These are phyloP conservation scores for Cephus pulcher DNA, from an alignment of 2,888 invertebrate species.

Conservation along the genomic window DNA sequence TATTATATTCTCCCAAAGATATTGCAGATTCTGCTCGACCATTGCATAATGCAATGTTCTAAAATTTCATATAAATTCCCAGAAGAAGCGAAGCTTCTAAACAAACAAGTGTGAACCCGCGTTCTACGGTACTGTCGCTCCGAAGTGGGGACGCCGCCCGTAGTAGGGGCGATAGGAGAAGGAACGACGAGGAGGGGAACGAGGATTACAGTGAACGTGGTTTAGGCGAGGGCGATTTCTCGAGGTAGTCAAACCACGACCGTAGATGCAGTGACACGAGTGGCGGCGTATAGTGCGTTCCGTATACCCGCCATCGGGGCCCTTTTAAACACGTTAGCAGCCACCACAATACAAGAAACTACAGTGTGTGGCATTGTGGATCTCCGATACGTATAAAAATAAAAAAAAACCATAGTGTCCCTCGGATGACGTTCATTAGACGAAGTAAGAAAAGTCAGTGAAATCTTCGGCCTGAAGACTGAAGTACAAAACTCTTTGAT, in stretches of 20 bases:
- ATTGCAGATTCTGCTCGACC: neutral
- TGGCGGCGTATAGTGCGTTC: neutral
- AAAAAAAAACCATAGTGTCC: neutral
- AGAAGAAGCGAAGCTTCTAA: neutral
- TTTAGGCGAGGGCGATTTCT: conserved; percentile 50
- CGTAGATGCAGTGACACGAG: conserved; percentile 36
- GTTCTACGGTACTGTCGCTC: neutral
- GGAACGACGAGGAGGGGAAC: conserved; percentile 24
- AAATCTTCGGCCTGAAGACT: neutral
- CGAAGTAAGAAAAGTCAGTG: neutral
- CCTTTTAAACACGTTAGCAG: neutral
- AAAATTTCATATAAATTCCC: neutral
- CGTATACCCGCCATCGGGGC: neutral
- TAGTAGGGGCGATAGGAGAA: neutral
- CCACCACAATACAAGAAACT: neutral
- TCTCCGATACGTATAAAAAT: neutral
- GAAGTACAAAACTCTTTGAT: neutral
- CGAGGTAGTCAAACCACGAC: conserved; percentile 53
- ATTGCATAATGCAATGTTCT: neutral
- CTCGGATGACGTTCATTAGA: neutral
- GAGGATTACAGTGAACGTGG: conserved; percentile 46
- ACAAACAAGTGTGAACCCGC: neutral
- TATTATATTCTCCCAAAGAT: neutral
- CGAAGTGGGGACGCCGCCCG: neutral
- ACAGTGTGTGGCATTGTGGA: neutral